A percentile compares a stretch with the other conserved stretches of the same genome.
Evolutionary conservation across 2,113 vertebrate species (phyloP).

Genomic region (Alethe diademata): DNA sequence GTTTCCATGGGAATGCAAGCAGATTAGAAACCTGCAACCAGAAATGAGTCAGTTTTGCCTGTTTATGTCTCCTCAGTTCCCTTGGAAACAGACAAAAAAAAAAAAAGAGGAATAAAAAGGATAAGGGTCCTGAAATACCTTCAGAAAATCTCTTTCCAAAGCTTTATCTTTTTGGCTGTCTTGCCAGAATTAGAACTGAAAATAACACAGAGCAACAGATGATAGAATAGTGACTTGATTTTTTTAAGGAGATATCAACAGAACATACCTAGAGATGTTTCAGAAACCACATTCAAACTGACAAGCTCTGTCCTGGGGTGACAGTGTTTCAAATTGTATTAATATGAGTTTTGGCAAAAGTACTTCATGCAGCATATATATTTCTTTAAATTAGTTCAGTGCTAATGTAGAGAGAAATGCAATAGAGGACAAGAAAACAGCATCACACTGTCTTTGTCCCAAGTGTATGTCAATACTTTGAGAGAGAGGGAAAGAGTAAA

Average conservation of each 20-base stretch:
- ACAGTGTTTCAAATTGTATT: neutral
- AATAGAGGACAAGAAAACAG: neutral
- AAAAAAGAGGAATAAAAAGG: neutral
- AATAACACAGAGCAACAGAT: constrained; percentile 24
- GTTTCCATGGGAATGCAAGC: constrained; percentile 58
- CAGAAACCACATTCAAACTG: neutral
- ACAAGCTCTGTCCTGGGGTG: no score
- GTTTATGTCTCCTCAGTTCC: constrained; percentile 55
- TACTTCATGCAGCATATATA: neutral
- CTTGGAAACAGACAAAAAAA: constrained; percentile 50
- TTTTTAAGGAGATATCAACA: neutral
- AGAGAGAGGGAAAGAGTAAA: neutral
- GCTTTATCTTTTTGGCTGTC: neutral
- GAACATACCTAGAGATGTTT: neutral
- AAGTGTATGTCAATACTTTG: neutral
- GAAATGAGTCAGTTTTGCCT: constrained; percentile 51
- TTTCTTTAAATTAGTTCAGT: neutral
- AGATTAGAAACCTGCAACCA: constrained; percentile 46
- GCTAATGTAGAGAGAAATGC: neutral
- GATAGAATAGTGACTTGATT: neutral
- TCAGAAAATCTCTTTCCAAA: neutral
- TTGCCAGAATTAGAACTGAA: constrained; percentile 19
- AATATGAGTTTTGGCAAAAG: neutral
- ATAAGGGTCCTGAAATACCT: constrained; percentile 48
- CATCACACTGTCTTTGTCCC: neutral